Evolutionary conservation across 2,888 invertebrate species (phyloP), one percentile per base, ranked within the genome.

Genomic region (Napeogenes inachia): DNA sequence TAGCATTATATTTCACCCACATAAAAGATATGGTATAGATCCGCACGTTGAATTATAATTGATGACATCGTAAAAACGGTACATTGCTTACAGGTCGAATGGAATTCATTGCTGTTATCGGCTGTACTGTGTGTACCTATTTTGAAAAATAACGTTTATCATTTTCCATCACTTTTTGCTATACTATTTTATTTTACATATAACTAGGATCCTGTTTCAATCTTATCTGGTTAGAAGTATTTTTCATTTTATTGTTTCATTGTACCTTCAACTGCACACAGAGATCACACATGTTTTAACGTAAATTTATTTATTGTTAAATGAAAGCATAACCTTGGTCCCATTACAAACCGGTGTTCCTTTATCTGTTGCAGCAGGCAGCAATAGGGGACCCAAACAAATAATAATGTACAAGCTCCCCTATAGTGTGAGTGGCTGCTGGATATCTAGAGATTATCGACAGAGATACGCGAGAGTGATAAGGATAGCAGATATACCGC

Each of bases 361-460:
- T 13, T 56, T 53, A 59, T 63, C 53, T 58, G 50, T 38, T 58
- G 58, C 66, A 57, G 61, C 73, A 75, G 68, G 58, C 66, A 57
- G 61, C 73, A 75, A 68, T 71, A 72, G 72, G 76, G 81, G 85
- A 78, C 73, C 73, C 71, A 70, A 77, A 74, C 75, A 75, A 84
- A 81, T 82, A 83, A 81, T 78, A 81, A 80, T 78, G 75, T 64
- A 65, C 73, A 75, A 74, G 70, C 77, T 79, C 85, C 83, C 84
- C 80, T 70, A n/a, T 62, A 59, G 62, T 61, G 57, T 74, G 69
- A 73, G 72, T 74, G 77, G 77, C 76, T 76, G 80, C 75, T 76
- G 76, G 75, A 72, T 79, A 80, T 85, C 84, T 84, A 12, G 80
- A 77, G 85, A 86, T 86, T 79, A 86, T 87, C 83, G 64, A 67